phyloP scores from a whole-genome alignment of 2,888 invertebrate species.

The Cryptophagus acutangulus region DNA sequence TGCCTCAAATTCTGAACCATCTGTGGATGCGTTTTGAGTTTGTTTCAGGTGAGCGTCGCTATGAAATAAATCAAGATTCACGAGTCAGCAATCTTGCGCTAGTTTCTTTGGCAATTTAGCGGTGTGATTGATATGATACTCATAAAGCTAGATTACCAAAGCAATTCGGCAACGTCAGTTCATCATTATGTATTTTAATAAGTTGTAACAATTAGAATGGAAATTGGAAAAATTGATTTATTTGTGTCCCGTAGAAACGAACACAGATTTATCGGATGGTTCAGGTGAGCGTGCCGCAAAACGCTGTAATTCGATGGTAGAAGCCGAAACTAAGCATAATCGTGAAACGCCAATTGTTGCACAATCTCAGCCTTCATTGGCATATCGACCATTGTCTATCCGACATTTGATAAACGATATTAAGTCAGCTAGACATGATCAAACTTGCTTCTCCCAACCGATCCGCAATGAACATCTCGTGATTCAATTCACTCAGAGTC shows the following conservation, averaged over 20 bases:
- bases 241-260: slow-evolving; percentile 6
- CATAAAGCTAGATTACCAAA: slow-evolving; percentile 97
- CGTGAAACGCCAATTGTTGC: slow-evolving; percentile 35
- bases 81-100: slow-evolving; percentile 13
- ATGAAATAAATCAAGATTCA: too few species aligned
- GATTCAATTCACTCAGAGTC: slow-evolving; percentile 54
- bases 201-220: not conserved
- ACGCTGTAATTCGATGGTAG: slow-evolving; percentile 39
- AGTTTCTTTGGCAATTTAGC: slow-evolving; percentile 87
- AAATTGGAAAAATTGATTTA: not conserved
- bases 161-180: slow-evolving; percentile 59
- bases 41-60: slow-evolving; percentile 12
- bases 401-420: slow-evolving; percentile 30
- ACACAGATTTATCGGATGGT: slow-evolving; percentile 18
- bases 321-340: slow-evolving; percentile 48
- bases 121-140: slow-evolving; percentile 69
- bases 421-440: slow-evolving; percentile 34
- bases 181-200: not conserved
- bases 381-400: slow-evolving; percentile 23
- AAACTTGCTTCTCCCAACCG: slow-evolving; percentile 80
- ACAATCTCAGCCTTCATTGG: slow-evolving; percentile 37
- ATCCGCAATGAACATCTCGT: slow-evolving; percentile 76
- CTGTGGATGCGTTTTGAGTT: slow-evolving; percentile 61
- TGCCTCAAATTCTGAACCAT: slow-evolving; percentile 67
- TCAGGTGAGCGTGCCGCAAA: slow-evolving; percentile 21